Conservation (phyloP, 35 echinoderm and acorn worm species). For the Heliocidaris erythrogramma region DNA sequence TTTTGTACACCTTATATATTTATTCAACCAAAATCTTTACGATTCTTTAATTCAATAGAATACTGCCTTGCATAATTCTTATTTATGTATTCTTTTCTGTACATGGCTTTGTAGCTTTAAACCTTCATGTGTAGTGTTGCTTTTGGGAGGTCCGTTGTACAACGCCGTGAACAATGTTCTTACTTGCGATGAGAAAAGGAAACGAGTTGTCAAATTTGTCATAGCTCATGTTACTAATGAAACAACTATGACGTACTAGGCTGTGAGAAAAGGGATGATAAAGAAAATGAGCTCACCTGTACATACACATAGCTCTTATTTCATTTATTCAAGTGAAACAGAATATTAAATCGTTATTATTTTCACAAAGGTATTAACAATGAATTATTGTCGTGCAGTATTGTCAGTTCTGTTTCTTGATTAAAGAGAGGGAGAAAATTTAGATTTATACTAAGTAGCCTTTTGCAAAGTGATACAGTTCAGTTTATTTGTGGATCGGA, state of each 20-base stretch:
- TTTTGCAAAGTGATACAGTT: too few relatives aligned
- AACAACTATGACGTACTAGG: background rate
- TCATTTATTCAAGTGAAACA: too few relatives aligned
- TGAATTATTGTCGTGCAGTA: too few relatives aligned
- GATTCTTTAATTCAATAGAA: too few relatives aligned
- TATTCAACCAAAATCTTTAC: too few relatives aligned
- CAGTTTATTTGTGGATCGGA: too few relatives aligned
- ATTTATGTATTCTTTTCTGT: background rate
- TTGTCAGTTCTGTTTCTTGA: too few relatives aligned
- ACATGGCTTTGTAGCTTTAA: background rate
- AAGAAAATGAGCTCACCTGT: background rate
- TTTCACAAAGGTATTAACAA: too few relatives aligned
- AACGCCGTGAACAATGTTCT: background rate
- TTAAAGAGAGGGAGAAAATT: too few relatives aligned
- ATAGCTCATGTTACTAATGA: conserved; percentile 18
- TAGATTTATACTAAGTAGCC: too few relatives aligned
- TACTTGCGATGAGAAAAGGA: background rate
- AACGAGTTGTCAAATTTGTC: conserved; percentile 10
- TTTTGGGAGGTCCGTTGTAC: background rate
- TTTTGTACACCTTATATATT: too few relatives aligned
- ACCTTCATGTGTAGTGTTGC: background rate
- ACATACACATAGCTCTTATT: background rate
- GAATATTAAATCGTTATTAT: too few relatives aligned
- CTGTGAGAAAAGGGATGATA: background rate
- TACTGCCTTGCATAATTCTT: background rate